phyloP scores from a whole-genome alignment of 2,113 vertebrate genomes.

The cat (Felis catus) region F.catus_Fca126_mat1.0 CM031412.1:66473001-66473500 shows the following conservation, averaged over 20 bases:
- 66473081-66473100: no score
- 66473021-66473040: background rate
- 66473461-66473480: no score
- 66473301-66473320: background rate
- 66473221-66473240: no score
- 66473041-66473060: background rate
- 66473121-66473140: no score
- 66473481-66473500: no score
- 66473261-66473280: no score
- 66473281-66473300: background rate
- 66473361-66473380: conserved; percentile 32
- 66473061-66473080: background rate
- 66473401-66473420: background rate
- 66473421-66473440: background rate
- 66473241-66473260: no score
- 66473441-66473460: background rate
- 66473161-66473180: no score
- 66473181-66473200: no score
- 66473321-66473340: background rate
- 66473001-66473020: background rate
- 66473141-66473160: no score
- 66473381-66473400: conserved; percentile 3
- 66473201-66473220: no score
- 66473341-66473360: background rate
- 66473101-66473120: no score